These are phyloP conservation scores for Melolontha melolontha DNA, from an alignment of 2,888 invertebrate species.

Conservation along the genomic window DNA sequence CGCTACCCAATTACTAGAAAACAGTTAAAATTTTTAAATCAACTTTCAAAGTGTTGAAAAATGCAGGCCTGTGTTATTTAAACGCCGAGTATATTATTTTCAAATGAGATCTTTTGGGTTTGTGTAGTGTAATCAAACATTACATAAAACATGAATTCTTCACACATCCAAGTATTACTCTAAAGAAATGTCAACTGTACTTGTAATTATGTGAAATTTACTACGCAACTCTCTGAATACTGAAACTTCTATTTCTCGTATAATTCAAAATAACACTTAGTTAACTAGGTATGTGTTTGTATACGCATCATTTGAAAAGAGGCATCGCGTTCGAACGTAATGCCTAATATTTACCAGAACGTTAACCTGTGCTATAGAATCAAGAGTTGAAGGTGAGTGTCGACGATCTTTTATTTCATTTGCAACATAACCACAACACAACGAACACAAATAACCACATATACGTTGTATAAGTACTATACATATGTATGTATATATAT, in stretches of 20 bases:
- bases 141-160: too few relatives aligned
- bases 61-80: too few relatives aligned
- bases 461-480: not conserved
- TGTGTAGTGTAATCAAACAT: too few relatives aligned
- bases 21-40: too few relatives aligned
- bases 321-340: slow-evolving; percentile 23
- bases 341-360: slow-evolving; percentile 27
- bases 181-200: too few relatives aligned
- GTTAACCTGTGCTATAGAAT: slow-evolving; percentile 36
- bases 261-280: slow-evolving; percentile 2
- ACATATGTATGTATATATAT: not conserved
- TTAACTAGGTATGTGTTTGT: slow-evolving; percentile 1
- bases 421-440: slow-evolving; percentile 11
- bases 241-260: slow-evolving; percentile 1
- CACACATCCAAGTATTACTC: too few relatives aligned
- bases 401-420: slow-evolving; percentile 34
- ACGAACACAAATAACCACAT: slow-evolving; percentile 13
- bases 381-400: slow-evolving; percentile 39
- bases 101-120: too few relatives aligned
- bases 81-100: too few relatives aligned
- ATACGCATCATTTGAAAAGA: slow-evolving; percentile 16
- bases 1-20: too few relatives aligned
- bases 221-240: not conserved
- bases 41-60: too few relatives aligned
- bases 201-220: too few relatives aligned